A percentile compares a stretch with the other conserved stretches of the same genome.
phyloP scores from a whole-genome alignment of 2,888 invertebrate species.

The Volucella zonaria region DNA sequence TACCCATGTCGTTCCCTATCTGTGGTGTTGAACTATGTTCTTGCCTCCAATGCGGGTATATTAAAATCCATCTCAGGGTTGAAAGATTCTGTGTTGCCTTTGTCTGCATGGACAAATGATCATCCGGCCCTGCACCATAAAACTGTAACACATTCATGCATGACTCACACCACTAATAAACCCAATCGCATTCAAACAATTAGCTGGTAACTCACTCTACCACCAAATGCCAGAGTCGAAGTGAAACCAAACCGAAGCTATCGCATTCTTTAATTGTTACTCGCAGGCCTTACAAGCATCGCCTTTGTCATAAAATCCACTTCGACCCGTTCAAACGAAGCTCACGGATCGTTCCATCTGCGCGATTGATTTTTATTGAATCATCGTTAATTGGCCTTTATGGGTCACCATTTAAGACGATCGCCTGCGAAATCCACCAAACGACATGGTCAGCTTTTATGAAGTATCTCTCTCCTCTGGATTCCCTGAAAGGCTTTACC shows the following conservation, averaged over 20 bases:
- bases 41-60: too few relatives aligned
- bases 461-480: conserved; percentile 20
- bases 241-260: neutral
- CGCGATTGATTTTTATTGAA: conserved; percentile 68
- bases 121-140: too few relatives aligned
- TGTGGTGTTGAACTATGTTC: neutral
- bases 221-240: neutral
- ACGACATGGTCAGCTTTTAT: conserved; percentile 32
- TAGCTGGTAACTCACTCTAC: conserved; percentile 18
- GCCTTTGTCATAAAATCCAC: conserved; percentile 52
- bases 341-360: conserved; percentile 31
- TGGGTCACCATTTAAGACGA: conserved; percentile 66
- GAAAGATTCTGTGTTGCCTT: too few relatives aligned
- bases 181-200: conserved; percentile 43
- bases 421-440: conserved; percentile 43
- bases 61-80: too few relatives aligned
- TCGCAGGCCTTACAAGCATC: conserved; percentile 35
- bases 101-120: too few relatives aligned
- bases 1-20: too few relatives aligned
- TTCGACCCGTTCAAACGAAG: neutral
- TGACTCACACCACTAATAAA: conserved; percentile 50
- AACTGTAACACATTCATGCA: conserved; percentile 18
- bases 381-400: conserved; percentile 72
- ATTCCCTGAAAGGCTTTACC: neutral
- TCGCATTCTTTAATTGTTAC: conserved; percentile 51